Evolutionary conservation across 2,888 invertebrate species (phyloP), one percentile per base, ranked within the genome.

Genomic region (Tyria jacobaeae): DNA sequence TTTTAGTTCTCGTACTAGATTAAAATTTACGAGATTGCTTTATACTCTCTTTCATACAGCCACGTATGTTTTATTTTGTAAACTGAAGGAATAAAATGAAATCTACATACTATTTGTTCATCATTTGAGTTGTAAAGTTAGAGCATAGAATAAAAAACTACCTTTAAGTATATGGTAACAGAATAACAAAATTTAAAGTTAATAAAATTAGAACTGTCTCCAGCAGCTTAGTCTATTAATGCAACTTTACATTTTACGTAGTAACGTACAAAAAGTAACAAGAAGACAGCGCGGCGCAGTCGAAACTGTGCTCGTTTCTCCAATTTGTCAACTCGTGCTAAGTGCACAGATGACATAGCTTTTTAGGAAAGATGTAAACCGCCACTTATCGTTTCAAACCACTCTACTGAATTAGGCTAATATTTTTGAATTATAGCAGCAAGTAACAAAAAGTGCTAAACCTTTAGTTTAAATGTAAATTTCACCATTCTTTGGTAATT

Each of bases 1-100:
- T 56, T 56, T 57, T 57, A 39, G 49, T 57, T 37, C 24, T 39
- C 14, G 41, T 54, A 54, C 44, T 17, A 15, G 34, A 15, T 14
- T 12, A 14, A 21, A 47, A 55, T 17, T 25, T 44, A 47, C 21
- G 47, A 55, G 47, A 55, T 34, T 55, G 34, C 47, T 34, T 47
- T 21, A 14, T 27, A 21, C 34, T 55, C 47, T 34, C 17, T 34
- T 14, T 37, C 15, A 52, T 35, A 51, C 12, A 14, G 21, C 3
- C 4, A 44, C 21, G 12, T 10, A 10, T 10, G 17, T 17, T 10
- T 6, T 9, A 21, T 41, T 41, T 10, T 17, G 21, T 41, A 41
- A 41, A 41, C 17, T 21, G 0, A n/a, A 41, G 3, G 41, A 17
- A 17, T 3, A 17, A 41, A 41, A 41, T 41, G 21, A 41, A 41